Base-by-base conservation (phyloP, 2,888 invertebrate genomes). In the Malthinus flaveolus region DNA sequence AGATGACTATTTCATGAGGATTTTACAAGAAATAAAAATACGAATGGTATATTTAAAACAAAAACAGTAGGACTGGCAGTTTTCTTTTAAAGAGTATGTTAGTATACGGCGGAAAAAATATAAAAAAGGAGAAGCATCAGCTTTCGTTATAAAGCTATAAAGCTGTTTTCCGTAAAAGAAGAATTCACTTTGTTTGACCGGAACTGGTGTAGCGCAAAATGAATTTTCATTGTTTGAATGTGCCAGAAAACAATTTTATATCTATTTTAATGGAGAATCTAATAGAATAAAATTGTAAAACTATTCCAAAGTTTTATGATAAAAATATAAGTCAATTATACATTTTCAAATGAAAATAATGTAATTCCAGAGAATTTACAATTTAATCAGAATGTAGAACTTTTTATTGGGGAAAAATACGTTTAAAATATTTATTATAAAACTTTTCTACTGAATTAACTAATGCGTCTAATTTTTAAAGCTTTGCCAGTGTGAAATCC, bases 121-220 rank as follows among this genome's bases (percentile, higher is more conserved):
- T 32, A 32, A 35, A 15, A 48, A 32, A 13, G 3, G 35, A 52
- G 42, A 52, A 46, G 35, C 36, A 52, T 52, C 36, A 52, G 45
- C 46, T 52, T 52, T 45, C 49, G 36, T 49, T 13, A 32, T 23
- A 23, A 23, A 23, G 23, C 39, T 23, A 5, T 42, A 42, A 42
- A 42, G 45, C 39, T 11, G 47, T 54, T 54, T 46, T 39, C 48
- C 54, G 37, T 31, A 48, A 32, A 46, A 54, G 54, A 54, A 48
- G 39, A 46, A 48, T 54, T 33, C 54, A 46, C 54, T 54, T 33
- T 37, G 44, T 23, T 23, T 48, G 54, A 48, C 54, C 48, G 54
- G 54, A 54, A 42, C 48, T 37, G 37, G 48, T 34, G 39, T 44
- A 31, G 45, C 45, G 36, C 32, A 45, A 46, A 50, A 46, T 46